phyloP scores from a whole-genome alignment of 30 jellyfish, hydroid and myxozoan genomes.

The Aurelia coerulea region DNA sequence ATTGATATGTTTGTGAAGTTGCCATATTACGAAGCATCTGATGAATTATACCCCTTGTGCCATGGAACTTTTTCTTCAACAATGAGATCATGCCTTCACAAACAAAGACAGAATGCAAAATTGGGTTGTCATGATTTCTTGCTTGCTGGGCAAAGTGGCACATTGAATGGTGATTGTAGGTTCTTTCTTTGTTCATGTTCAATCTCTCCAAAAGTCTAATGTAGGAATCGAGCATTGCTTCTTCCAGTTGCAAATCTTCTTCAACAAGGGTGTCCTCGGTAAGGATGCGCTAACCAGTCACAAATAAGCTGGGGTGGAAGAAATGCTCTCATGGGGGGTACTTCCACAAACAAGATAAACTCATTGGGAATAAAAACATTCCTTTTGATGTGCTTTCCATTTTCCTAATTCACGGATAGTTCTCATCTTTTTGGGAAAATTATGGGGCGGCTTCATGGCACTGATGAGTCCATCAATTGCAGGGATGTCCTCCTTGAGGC shows the following conservation, averaged over 20 bases:
- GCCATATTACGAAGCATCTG: slow-evolving; percentile 10
- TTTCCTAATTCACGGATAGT: slow-evolving; percentile 20
- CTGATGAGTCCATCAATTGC: neutral
- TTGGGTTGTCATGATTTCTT: slow-evolving; percentile 23
- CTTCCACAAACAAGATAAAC: slow-evolving; percentile 6
- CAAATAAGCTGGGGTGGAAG: slow-evolving; percentile 4
- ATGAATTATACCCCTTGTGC: neutral
- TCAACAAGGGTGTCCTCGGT: slow-evolving; percentile 9
- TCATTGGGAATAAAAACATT: slow-evolving; percentile 9
- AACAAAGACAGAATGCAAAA: slow-evolving; percentile 13
- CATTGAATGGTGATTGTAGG: slow-evolving; percentile 2
- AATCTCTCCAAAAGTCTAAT: slow-evolving; percentile 10
- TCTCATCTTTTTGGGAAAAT: neutral
- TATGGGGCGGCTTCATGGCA: neutral
- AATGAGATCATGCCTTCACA: neutral
- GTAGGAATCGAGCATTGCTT: slow-evolving; percentile 21
- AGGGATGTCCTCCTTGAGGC: too few species aligned
- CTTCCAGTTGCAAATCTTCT: neutral
- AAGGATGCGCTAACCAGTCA: slow-evolving; percentile 14
- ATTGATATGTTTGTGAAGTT: neutral
- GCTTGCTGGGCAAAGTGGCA: slow-evolving; percentile 16
- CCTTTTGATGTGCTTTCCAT: slow-evolving; percentile 24
- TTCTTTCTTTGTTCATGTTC: neutral
- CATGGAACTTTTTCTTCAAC: slow-evolving; percentile 10
- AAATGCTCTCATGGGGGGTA: slow-evolving; percentile 5